Base-by-base conservation (phyloP, 1,140 invertebrate species). In the Drosophila grimshawi region DNA sequence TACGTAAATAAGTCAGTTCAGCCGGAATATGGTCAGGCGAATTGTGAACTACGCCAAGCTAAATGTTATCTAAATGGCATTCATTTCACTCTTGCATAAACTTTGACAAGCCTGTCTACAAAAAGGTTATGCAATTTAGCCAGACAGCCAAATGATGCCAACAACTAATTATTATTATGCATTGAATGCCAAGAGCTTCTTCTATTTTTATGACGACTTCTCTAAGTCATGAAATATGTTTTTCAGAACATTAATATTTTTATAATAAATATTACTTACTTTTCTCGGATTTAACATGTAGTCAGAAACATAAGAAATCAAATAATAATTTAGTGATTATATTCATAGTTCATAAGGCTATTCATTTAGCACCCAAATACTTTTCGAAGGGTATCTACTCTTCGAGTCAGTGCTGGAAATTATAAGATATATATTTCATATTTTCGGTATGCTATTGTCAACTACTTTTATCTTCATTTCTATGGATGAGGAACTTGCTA, bases 31-130 rank as follows among this genome's bases (percentile, higher is more conserved):
- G 67, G 57, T 53, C 68, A 48, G 60, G 45, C 43, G 41, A 66
- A 71, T 49, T 35, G 62, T 41, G 43, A 46, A 35, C 43, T 60
- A 72, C 33, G 48, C 35, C 63, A 46, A 37, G 60, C 62, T 39
- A 73, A 86, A 86, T 81, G 82, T 69, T 86, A 79, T 83, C 82
- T 73, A 80, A 83, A 77, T 80, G 79, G 59, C 80, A 66, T 33
- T 71, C 83, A 86, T 82, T 88, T 86, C 72, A 86, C 76, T 68
- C 66, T 86, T 86, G 55, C 80, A 79, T 67, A 70, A 73, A 41
- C 33, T 49, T 49, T 59, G 53, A 73, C 52, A 86, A 65, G 73
- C 76, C 69, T 59, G 62, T 62, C 49, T 35, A 46, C 64, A 32
- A 53, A 66, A 79, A 56, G 64, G 48, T 78, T 66, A 64, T 67